These are phyloP conservation scores for Drosophila cognata DNA, from an alignment of 2,888 invertebrate genomes.

Conservation along the genomic window DNA sequence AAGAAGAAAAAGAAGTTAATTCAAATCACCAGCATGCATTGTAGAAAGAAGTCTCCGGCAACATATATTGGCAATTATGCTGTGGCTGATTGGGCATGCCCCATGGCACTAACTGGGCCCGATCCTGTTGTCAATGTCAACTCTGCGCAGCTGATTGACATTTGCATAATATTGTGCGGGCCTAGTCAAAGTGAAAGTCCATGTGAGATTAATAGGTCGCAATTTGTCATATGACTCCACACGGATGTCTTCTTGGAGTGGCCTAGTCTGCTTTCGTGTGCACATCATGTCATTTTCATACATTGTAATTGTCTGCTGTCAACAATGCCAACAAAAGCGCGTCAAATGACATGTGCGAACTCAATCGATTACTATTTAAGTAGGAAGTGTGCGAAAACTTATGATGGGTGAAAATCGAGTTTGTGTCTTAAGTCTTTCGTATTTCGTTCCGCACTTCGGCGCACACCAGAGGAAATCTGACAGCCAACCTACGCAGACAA, in stretches of 20 bases:
- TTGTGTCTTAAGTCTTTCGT: slow-evolving; percentile 70
- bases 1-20: slow-evolving; percentile 50
- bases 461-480: slow-evolving; percentile 52
- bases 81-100: slow-evolving; percentile 50
- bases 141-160: slow-evolving; percentile 63
- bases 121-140: slow-evolving; percentile 68
- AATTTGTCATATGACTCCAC: slow-evolving; percentile 70
- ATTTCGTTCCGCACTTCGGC: slow-evolving; percentile 57
- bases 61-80: slow-evolving; percentile 70
- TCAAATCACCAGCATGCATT: slow-evolving; percentile 58
- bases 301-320: slow-evolving; percentile 69
- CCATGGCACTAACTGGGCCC: slow-evolving; percentile 40
- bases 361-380: slow-evolving; percentile 72
- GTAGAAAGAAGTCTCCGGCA: slow-evolving; percentile 43
- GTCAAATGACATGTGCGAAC: slow-evolving; percentile 77
- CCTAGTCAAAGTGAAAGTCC: slow-evolving; percentile 69
- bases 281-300: slow-evolving; percentile 74
- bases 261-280: slow-evolving; percentile 44
- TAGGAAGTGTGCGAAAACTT: slow-evolving; percentile 67
- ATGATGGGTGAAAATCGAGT: slow-evolving; percentile 55
- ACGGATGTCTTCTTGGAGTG: slow-evolving; percentile 38
- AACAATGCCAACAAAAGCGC: slow-evolving; percentile 71
- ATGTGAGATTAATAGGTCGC: slow-evolving; percentile 75
- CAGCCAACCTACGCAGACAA: slow-evolving; percentile 29
- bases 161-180: slow-evolving; percentile 65